A percentile compares a stretch with the other conserved stretches of the same genome.
Conservation (phyloP, 2,888 invertebrate genomes). For the Encarsia formosa region DNA sequence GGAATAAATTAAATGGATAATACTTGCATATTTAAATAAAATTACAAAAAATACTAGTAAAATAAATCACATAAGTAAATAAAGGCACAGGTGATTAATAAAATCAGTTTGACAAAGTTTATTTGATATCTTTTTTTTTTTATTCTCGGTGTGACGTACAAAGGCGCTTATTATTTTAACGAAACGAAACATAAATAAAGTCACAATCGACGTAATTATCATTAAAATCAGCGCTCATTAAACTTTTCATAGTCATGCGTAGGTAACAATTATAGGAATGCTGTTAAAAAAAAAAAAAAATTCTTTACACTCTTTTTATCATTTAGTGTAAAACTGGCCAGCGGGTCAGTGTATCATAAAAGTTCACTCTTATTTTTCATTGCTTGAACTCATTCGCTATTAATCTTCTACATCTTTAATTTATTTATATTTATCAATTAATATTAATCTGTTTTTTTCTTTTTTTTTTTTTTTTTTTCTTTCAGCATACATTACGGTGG, state of each 20-base stretch:
- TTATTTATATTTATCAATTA: no score
- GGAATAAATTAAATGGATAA: no score
- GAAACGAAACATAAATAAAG: constrained; percentile 26
- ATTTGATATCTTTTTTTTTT: constrained; percentile 27
- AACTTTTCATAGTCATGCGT: constrained; percentile 24
- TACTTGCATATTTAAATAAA: no score
- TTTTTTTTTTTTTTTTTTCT: constrained; percentile 6
- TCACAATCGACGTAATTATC: constrained; percentile 20
- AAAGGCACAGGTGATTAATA: no score
- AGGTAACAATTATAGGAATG: constrained; percentile 31
- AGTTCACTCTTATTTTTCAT: no score
- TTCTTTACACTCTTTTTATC: constrained; percentile 16
- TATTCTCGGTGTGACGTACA: constrained; percentile 40
- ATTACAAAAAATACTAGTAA: no score
- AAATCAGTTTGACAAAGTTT: no score
- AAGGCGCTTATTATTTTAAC: constrained; percentile 34
- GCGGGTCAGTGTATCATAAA: no score
- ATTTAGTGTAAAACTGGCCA: no score
- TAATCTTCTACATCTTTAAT: no score
- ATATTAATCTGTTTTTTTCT: no score
- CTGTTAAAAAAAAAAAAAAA: constrained; percentile 26
- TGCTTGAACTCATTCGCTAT: not conserved
- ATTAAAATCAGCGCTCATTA: constrained; percentile 20
- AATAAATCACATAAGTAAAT: no score
- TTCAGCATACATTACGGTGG: constrained; percentile 8